Evolutionary conservation across 1,140 invertebrate genomes (phyloP), one percentile per base, ranked within the genome.

Genomic region (Drosophila oshimai): DNA sequence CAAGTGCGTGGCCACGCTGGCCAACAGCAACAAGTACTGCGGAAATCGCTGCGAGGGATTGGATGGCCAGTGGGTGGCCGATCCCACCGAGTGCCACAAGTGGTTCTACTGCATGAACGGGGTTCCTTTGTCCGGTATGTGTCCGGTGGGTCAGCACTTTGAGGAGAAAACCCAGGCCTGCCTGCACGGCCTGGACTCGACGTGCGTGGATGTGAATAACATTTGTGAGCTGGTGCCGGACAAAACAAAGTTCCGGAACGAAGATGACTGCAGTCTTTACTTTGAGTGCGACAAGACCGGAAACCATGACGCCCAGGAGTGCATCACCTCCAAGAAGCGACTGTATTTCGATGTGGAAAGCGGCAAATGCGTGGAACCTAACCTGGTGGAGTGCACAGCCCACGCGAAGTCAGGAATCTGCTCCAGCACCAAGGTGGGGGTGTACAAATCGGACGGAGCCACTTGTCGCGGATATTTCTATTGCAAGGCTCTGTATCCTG

Each of bases 401-500:
- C 88, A 88, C 36, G 61, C 87, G 2, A 80, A 72, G 39, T 24
- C 18, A 4, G 5, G 13, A 1, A 18, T 61, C 1, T 75, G 71
- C 4, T 24, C 34, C 18, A 47, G n/a, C 0, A 42, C 6, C 0
- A 78, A 57, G 6, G 4, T 7, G 0, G 6, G 61, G 3, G 22
- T 17, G 7, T 74, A 20, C 6, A 28, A 44, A 22, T 13, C 74
- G 4, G 87, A 89, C 31, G 4, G n/a, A 2, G 83, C 73, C 3
- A 86, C 88, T 6, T 90, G 89, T 13, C 88, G 89, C 15, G 89
- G 89, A 2, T 90, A 90, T 34, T 90, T 90, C 44, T 39, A 9
- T n/a, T 90, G 89, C 51, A 24, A 41, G 22, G 33, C 67, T 18
- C 17, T 61, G 9, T 70, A 67, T 0, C 44, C 13, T 2, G 77